Percentiles rank a stretch among this genome's conserved stretches.
These are phyloP conservation scores for Limosa lapponica DNA, from an alignment of 2,797 vertebrate genomes.

Conservation along the genomic window DNA sequence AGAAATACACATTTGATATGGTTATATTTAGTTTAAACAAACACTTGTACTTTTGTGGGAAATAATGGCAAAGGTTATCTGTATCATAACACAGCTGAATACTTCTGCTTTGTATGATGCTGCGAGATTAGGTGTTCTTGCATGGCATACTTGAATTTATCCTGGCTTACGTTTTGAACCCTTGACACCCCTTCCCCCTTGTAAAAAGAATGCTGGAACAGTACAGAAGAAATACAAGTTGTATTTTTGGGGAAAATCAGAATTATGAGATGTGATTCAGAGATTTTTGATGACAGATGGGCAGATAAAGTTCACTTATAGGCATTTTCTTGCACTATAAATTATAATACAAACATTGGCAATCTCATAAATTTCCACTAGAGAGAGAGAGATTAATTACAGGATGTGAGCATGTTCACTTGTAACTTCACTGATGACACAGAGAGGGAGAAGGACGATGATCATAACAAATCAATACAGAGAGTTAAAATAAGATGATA, in stretches of 20 bases:
- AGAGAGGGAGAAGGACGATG: background rate
- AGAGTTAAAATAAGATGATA: background rate
- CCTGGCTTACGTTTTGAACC: background rate
- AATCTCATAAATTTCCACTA: background rate
- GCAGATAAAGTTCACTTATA: background rate
- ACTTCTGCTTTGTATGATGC: background rate
- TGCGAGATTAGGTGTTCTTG: slow-evolving; percentile 9
- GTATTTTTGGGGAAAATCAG: background rate
- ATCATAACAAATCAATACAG: background rate
- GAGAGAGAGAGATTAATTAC: background rate
- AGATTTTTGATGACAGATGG: background rate
- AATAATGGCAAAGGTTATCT: slow-evolving; percentile 27
- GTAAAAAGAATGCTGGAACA: background rate
- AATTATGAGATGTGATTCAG: background rate
- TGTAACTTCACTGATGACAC: background rate
- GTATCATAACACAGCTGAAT: background rate
- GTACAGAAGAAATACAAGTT: background rate
- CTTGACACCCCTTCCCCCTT: background rate
- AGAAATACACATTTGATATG: background rate
- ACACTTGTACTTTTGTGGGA: background rate
- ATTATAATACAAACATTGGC: background rate
- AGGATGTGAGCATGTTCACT: background rate
- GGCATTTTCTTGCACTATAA: background rate
- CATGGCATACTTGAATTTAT: background rate
- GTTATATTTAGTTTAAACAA: slow-evolving; percentile 15